phyloP scores from a whole-genome alignment of 2,888 invertebrate species.

The Ypsolopha sequella region DNA sequence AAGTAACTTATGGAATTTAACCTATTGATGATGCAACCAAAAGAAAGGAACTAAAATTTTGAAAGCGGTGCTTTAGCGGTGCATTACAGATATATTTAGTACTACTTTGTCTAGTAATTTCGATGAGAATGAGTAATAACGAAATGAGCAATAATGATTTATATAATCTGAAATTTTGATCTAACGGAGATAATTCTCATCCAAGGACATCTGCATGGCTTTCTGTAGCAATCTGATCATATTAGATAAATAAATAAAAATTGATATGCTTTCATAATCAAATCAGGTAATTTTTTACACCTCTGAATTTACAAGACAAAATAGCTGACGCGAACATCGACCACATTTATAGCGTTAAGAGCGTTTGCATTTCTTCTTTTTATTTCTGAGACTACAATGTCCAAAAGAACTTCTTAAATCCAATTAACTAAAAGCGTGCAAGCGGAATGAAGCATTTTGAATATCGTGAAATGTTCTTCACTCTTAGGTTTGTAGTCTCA shows the following conservation, averaged over 20 bases:
- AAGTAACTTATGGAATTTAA: conserved; percentile 1
- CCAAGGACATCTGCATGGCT: too few species aligned
- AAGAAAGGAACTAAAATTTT: conserved; percentile 23
- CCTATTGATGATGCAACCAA: conserved; percentile 48
- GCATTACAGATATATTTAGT: conserved; percentile 18
- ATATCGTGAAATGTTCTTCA: not conserved
- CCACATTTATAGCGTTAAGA: conserved; percentile 30
- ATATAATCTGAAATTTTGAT: too few species aligned
- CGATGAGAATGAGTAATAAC: not conserved
- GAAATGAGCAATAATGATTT: too few species aligned
- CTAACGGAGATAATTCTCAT: too few species aligned
- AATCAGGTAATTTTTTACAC: too few species aligned
- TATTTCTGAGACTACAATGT: conserved; percentile 1
- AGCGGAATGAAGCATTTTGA: conserved; percentile 16
- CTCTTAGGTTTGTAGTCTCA: conserved; percentile 1
- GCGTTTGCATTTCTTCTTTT: conserved; percentile 32
- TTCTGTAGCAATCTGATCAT: too few species aligned
- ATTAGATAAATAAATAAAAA: too few species aligned
- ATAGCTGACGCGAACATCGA: conserved; percentile 53
- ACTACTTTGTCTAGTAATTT: not conserved
- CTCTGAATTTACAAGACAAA: conserved; percentile 30
- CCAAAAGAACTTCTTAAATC: conserved; percentile 18
- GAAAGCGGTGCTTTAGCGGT: conserved; percentile 59
- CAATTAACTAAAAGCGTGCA: conserved; percentile 20
- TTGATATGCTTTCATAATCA: too few species aligned